Evolutionary conservation across 2,797 vertebrate genomes (phyloP), one percentile per base, ranked within the genome.

Genomic region (Gobio occitaniae): DNA sequence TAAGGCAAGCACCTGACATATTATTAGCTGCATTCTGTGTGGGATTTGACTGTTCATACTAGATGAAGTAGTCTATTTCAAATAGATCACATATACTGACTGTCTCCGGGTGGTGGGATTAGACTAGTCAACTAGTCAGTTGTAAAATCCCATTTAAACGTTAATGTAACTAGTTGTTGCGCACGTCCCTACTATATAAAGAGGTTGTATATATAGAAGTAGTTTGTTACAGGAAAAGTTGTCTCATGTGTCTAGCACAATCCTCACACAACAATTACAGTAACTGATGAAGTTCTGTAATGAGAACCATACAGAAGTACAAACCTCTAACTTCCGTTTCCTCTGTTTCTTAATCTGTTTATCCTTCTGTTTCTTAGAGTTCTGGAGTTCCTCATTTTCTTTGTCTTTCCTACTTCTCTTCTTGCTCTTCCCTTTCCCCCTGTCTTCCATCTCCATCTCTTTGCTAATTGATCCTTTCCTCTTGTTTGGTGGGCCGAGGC

Each of bases 401-500:
- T 95, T 95, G 81, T 96, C 94, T 91, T 94, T 95, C 25, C 93
- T 93, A 82, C 92, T 94, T 88, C 92, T 93, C 91, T 95, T 95
- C 89, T 94, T 95, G 85, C 88, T 94, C 85, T 93, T 94, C 9
- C 84, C 90, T 77, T 86, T 89, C 47, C 80, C 77, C 50, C 92
- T 90, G 61, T 92, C 91, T 29, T 95, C 94, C 4, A 83, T 87
- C 25, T 93, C 91, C 0, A 91, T 80, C 48, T 93, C 93, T 71
- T 91, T 92, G 63, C 84, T 80, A 1, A 52, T 70, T 4, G 25
- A 8, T 21, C 79, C 89, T 87, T 91, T 94, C 90, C 87, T 94
- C 91, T 94, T 95, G 47, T 91, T 54, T 1, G 88, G 87, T 0
- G 89, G 88, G 25, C 93, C 85, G 72, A 6, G 87, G 4, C 80